phyloP scores from a whole-genome alignment of 2,797 vertebrate species.

The Anguilla marmorata region DNA sequence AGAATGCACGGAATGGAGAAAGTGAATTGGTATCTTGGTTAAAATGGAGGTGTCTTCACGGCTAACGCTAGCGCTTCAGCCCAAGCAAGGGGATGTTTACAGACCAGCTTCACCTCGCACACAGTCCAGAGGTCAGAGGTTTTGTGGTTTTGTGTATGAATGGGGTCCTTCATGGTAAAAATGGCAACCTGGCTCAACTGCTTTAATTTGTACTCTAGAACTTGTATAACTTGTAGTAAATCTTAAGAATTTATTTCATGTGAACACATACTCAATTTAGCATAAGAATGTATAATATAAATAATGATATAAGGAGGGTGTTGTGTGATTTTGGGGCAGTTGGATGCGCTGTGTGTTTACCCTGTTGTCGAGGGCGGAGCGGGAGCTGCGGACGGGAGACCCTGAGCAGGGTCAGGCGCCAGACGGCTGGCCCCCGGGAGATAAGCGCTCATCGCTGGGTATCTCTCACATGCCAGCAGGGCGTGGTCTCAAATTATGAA shows the following conservation, averaged over 20 bases:
- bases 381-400: neutral
- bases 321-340: neutral
- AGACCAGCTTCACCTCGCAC: neutral
- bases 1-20: neutral
- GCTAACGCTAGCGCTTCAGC: neutral
- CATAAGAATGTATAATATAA: too few species aligned
- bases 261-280: neutral
- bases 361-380: conserved; percentile 10
- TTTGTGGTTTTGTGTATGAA: neutral
- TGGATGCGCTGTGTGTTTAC: neutral
- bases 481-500: conserved; percentile 46
- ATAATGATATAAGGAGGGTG: too few species aligned
- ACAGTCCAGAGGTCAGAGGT: neutral
- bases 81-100: neutral
- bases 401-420: neutral
- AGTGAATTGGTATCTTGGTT: neutral
- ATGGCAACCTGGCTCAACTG: neutral
- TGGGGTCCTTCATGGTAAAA: neutral
- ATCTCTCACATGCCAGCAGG: conserved; percentile 48
- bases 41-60: neutral
- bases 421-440: conserved; percentile 26
- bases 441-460: conserved; percentile 43
- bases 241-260: neutral
- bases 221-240: too few species aligned
- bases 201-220: neutral